Evolutionary conservation across 1,140 invertebrate genomes (phyloP).

Genomic region (Megalonaias nervosa): DNA sequence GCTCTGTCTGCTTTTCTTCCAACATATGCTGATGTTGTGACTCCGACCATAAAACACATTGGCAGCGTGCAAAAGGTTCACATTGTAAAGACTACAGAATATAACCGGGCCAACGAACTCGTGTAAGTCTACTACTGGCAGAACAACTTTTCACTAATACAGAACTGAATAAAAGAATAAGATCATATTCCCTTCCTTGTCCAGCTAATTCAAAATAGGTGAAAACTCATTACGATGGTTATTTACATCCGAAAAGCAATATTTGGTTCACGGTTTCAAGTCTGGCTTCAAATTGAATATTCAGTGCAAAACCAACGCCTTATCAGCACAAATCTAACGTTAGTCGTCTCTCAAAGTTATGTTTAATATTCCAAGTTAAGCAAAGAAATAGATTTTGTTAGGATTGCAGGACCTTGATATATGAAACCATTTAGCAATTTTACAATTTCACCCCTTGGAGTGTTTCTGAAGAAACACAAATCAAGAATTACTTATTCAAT

Average conservation of each 20-base stretch:
- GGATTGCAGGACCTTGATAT: slow-evolving; percentile 8
- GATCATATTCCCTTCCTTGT: not conserved
- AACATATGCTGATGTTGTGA: too few species aligned
- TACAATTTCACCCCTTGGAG: slow-evolving; percentile 11
- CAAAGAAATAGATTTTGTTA: slow-evolving; percentile 1
- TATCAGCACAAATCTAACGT: slow-evolving; percentile 12
- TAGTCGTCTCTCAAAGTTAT: not conserved
- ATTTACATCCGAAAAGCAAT: not conserved
- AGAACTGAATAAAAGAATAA: not conserved
- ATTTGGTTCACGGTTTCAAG: slow-evolving; percentile 12
- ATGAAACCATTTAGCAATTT: not conserved
- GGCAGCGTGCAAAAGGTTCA: too few species aligned
- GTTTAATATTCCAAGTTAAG: not conserved
- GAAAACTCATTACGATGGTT: too few species aligned
- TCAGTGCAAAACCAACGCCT: not conserved
- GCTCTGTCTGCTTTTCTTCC: too few species aligned
- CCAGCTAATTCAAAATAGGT: too few species aligned
- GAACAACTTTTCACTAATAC: not conserved
- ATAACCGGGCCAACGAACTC: too few species aligned
- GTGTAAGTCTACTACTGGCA: too few species aligned
- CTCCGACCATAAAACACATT: too few species aligned
- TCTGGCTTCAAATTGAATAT: slow-evolving; percentile 8
- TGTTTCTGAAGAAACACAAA: too few species aligned
- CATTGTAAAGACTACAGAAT: too few species aligned
- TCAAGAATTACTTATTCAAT: too few species aligned